Evolutionary conservation across 2,113 vertebrate species (phyloP).

Genomic region (Planiliza haematocheilus): DNA sequence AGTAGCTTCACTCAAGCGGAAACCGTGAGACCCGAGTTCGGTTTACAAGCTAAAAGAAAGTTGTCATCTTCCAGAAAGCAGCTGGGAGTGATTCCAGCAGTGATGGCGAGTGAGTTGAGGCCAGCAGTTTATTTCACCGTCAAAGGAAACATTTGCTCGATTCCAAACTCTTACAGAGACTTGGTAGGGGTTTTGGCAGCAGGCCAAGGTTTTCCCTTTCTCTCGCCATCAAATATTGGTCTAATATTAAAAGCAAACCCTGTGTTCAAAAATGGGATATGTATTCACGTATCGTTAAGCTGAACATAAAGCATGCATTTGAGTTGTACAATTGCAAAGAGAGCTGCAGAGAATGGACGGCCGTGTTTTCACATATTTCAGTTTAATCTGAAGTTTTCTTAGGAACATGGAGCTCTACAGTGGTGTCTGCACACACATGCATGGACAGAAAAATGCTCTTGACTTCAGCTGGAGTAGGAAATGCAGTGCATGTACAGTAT

Average conservation of each 20-base stretch:
- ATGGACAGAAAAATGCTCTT: background rate
- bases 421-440: background rate
- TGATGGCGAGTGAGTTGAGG: conserved; percentile 7
- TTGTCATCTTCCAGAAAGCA: conserved; percentile 48
- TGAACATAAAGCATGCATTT: conserved; percentile 9
- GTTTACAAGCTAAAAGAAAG: conserved; percentile 22
- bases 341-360: background rate
- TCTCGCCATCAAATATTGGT: conserved; percentile 20
- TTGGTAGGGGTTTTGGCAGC: conserved; percentile 4
- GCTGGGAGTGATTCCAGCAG: conserved; percentile 40
- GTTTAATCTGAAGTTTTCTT: conserved; percentile 22
- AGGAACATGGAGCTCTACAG: background rate
- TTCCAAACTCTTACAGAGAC: background rate
- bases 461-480: conserved; percentile 1
- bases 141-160: background rate
- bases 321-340: background rate
- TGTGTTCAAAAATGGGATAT: background rate
- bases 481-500: background rate
- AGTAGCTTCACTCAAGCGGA: conserved; percentile 32
- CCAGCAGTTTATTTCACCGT: background rate
- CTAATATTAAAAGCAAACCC: no score
- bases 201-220: conserved; percentile 25
- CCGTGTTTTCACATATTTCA: conserved; percentile 20
- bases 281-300: background rate
- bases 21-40: conserved; percentile 46